phyloP scores from a whole-genome alignment of 1,140 invertebrate genomes.

The Marisa cornuarietis region DNA sequence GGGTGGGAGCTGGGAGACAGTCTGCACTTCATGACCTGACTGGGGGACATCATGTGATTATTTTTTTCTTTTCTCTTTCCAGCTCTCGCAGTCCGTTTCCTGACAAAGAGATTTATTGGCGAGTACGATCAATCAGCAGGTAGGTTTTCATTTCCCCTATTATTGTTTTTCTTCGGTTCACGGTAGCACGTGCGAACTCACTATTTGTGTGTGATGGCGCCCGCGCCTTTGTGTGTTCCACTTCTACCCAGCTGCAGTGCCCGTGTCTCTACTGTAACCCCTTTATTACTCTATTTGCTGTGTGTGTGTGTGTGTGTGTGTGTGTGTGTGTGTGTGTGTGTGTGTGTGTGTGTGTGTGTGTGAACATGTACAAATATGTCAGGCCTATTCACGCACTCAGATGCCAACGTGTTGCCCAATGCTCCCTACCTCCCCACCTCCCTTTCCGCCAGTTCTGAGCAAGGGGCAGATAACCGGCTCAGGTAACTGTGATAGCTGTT shows the following conservation, averaged over 20 bases:
- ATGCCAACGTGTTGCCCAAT: no score
- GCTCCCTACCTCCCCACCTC: no score
- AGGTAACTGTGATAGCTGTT: no score
- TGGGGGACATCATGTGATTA: not conserved
- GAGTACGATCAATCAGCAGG: constrained; percentile 56
- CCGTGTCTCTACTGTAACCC: not conserved
- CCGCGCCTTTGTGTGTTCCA: no score
- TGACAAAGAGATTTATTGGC: constrained; percentile 56
- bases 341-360: constrained; percentile 4
- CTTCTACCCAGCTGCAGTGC: no score
- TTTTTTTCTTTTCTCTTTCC: not conserved
- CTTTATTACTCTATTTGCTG: not conserved
- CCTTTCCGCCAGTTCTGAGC: no score
- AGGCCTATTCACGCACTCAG: not conserved
- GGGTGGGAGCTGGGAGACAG: no score
- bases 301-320: not conserved
- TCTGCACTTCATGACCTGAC: no score
- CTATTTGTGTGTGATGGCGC: not conserved
- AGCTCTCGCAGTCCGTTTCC: constrained; percentile 54
- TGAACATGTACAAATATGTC: not conserved
- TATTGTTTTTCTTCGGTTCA: no score
- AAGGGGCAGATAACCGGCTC: no score
- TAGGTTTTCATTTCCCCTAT: constrained; percentile 15
- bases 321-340: not conserved
- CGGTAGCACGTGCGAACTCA: not conserved